Evolutionary conservation across 35 echinoderm and acorn worm species (phyloP).

Genomic region (Apostichopus californicus): DNA sequence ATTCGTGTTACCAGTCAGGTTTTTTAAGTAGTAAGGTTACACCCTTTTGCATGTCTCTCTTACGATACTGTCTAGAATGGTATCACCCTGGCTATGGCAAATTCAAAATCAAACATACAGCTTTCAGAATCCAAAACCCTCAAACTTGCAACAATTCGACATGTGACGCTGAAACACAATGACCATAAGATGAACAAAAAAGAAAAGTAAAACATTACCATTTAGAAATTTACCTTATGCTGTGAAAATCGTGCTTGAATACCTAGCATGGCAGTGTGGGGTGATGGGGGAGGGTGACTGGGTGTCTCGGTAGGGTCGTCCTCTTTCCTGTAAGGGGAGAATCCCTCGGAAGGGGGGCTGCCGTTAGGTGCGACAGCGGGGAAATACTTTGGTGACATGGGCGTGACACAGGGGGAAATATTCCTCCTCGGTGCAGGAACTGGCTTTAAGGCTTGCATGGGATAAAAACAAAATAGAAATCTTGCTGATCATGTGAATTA

Average conservation of each 20-base stretch:
- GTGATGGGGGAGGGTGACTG: conserved; percentile 88
- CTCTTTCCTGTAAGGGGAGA: background rate
- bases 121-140: too few species aligned
- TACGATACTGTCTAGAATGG: too few species aligned
- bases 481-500: background rate
- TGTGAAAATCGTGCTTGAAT: conserved; percentile 73
- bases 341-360: conserved; percentile 31
- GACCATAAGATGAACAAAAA: too few species aligned
- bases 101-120: too few species aligned
- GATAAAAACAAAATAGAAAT: background rate
- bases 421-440: conserved; percentile 49
- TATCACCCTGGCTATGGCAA: too few species aligned
- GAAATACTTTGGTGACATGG: conserved; percentile 37
- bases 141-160: too few species aligned
- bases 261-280: conserved; percentile 85
- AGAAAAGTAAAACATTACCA: too few species aligned
- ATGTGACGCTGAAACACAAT: too few species aligned
- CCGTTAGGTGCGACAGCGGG: background rate
- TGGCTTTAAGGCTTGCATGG: conserved; percentile 32
- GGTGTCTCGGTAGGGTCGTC: conserved; percentile 71
- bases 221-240: conserved; percentile 23
- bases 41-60: too few species aligned
- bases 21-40: too few species aligned
- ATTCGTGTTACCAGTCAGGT: too few species aligned
- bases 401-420: conserved; percentile 34